A percentile compares a stretch with the other conserved stretches of the same genome.
Conservation (phyloP, 2,797 vertebrate species). For the Danio tinwini region DNA sequence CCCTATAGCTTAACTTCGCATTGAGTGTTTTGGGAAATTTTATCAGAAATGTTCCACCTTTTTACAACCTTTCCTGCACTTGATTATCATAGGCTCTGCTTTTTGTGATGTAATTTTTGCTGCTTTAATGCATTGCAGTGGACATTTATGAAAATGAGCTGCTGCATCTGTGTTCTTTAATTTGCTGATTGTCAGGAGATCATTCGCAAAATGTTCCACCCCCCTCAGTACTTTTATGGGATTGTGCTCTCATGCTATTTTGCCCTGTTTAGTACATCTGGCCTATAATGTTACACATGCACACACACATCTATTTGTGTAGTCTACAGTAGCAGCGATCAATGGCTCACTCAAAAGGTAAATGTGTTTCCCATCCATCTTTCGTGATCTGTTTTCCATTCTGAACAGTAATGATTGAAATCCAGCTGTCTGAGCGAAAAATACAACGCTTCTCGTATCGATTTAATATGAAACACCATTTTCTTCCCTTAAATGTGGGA, state of each 20-base stretch:
- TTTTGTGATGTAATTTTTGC: neutral
- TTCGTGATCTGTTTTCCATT: conserved; percentile 10
- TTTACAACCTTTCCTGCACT: neutral
- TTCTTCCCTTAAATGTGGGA: neutral
- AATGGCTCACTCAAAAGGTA: conserved; percentile 13
- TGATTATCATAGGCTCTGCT: neutral
- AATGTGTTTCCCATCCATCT: conserved; percentile 21
- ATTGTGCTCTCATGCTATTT: neutral
- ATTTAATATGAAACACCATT: neutral
- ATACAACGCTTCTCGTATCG: neutral
- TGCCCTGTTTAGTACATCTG: neutral
- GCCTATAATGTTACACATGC: neutral
- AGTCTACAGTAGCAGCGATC: neutral
- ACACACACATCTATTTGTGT: neutral
- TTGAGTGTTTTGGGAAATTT: neutral
- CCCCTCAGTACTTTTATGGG: neutral
- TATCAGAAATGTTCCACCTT: neutral
- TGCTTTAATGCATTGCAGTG: neutral
- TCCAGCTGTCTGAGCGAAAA: neutral
- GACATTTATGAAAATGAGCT: neutral
- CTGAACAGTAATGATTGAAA: conserved; percentile 16
- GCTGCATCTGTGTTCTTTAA: neutral
- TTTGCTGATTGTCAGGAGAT: neutral
- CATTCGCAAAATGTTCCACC: neutral
- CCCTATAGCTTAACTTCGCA: neutral